phyloP scores from a whole-genome alignment of 2,113 vertebrate species.

The Mellivora capensis region DNA sequence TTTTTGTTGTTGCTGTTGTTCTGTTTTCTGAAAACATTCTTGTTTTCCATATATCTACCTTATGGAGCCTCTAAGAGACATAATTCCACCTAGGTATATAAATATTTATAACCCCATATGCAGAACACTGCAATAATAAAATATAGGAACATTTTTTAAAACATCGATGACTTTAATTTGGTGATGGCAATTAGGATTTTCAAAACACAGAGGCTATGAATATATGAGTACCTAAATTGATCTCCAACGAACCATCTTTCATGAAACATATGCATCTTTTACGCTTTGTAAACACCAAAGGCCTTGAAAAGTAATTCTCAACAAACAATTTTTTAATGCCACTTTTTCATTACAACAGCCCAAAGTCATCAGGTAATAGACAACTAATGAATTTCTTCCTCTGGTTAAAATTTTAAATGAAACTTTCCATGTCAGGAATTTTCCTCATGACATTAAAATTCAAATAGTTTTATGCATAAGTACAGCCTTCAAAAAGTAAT shows the following conservation, averaged over 20 bases:
- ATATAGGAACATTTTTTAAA: conserved; percentile 52
- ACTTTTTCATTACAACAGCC: conserved; percentile 43
- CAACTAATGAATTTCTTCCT: conserved; percentile 60
- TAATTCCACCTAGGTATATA: conserved; percentile 40
- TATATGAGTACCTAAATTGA: conserved; percentile 38
- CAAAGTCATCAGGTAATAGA: conserved; percentile 27
- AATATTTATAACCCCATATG: conserved; percentile 31
- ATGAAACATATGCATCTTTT: conserved; percentile 25
- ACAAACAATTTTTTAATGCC: conserved; percentile 51
- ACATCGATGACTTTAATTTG: conserved; percentile 20
- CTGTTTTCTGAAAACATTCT: conserved; percentile 18
- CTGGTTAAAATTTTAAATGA: conserved; percentile 58
- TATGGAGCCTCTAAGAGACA: not conserved
- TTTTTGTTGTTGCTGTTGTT: not conserved
- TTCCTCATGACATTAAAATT: conserved; percentile 49
- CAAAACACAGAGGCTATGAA: conserved; percentile 61
- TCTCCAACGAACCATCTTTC: conserved; percentile 51
- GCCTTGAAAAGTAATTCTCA: conserved; percentile 44
- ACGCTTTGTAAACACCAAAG: conserved; percentile 63
- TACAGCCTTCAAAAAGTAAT: conserved; percentile 67
- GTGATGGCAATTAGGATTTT: conserved; percentile 67
- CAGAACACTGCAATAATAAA: conserved; percentile 37
- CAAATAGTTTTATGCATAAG: conserved; percentile 58
- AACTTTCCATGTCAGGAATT: conserved; percentile 38
- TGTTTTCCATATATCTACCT: conserved; percentile 16